Conservation (phyloP, 2,113 vertebrate genomes). For the Sylvia atricapilla region DNA sequence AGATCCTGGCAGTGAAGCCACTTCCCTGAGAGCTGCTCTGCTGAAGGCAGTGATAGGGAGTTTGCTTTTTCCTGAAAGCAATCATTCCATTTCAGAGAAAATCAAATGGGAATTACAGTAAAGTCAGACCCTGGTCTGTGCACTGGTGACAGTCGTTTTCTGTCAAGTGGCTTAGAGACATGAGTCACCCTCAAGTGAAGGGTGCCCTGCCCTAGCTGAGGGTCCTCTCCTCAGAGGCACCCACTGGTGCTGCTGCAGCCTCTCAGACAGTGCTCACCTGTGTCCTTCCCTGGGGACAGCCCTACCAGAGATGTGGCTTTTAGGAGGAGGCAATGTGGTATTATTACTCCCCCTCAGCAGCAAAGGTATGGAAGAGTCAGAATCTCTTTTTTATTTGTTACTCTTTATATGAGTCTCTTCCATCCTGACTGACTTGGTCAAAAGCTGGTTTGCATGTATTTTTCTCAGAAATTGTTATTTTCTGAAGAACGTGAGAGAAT, state of each 20-base stretch:
- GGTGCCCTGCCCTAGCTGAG: background rate
- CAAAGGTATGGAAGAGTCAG: background rate
- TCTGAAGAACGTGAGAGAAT: background rate
- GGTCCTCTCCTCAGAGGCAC: background rate
- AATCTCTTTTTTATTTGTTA: background rate
- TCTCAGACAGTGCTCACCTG: accelerated
- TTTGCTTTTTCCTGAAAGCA: background rate
- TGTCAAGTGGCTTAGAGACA: background rate
- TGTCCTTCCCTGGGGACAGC: background rate
- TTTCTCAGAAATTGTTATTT: background rate
- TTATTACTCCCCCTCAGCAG: background rate
- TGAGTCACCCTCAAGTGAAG: background rate
- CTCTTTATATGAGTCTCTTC: background rate
- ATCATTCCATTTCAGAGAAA: background rate
- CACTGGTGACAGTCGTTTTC: background rate
- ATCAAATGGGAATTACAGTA: background rate
- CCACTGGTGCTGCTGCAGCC: background rate
- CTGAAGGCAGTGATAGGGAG: background rate
- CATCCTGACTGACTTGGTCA: no score
- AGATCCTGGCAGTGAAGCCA: background rate
- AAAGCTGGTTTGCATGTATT: background rate
- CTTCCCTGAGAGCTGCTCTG: background rate
- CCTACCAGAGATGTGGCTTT: accelerated
- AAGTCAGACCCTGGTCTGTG: background rate
- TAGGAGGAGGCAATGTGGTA: background rate